A percentile compares a stretch with the other conserved stretches of the same genome.
These are phyloP conservation scores for Stenichneumon culpator DNA, from an alignment of 2,888 invertebrate species.

Conservation along the genomic window DNA sequence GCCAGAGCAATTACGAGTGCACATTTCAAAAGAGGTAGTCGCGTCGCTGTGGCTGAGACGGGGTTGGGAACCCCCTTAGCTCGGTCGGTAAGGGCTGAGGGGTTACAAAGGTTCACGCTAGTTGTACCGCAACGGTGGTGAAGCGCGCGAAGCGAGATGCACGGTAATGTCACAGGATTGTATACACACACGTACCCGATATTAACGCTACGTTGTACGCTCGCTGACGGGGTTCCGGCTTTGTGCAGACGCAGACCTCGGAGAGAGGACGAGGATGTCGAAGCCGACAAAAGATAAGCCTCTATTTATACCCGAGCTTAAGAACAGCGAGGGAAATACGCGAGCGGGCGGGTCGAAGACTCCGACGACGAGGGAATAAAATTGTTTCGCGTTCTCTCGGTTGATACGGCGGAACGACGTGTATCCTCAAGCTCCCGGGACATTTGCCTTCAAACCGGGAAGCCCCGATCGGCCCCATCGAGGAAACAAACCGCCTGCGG, in stretches of 20 bases:
- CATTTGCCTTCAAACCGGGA: slow-evolving; percentile 32
- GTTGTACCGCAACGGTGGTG: slow-evolving; percentile 33
- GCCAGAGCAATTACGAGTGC: slow-evolving; percentile 83
- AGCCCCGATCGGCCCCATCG: slow-evolving; percentile 12
- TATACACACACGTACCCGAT: slow-evolving; percentile 12
- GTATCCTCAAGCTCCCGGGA: background rate
- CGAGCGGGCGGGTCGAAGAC: slow-evolving; percentile 32
- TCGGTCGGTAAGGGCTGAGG: slow-evolving; percentile 51
- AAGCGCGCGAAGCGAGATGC: slow-evolving; percentile 57
- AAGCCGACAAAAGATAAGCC: slow-evolving; percentile 83
- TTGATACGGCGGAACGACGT: slow-evolving; percentile 5
- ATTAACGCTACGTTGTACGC: slow-evolving; percentile 63
- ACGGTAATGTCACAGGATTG: slow-evolving; percentile 31
- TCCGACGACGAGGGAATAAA: slow-evolving; percentile 59
- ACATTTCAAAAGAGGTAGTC: slow-evolving; percentile 79
- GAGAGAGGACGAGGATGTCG: slow-evolving; percentile 73
- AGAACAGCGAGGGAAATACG: slow-evolving; percentile 72
- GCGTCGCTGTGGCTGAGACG: slow-evolving; percentile 16
- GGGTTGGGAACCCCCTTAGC: slow-evolving; percentile 63
- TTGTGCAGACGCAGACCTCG: slow-evolving; percentile 56
- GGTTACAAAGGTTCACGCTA: slow-evolving; percentile 63
- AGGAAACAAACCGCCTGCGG: background rate
- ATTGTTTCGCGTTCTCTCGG: slow-evolving; percentile 59
- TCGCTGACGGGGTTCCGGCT: slow-evolving; percentile 61
- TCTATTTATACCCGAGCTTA: slow-evolving; percentile 83